Percentiles rank a stretch among this genome's conserved stretches.
Conservation (phyloP, 2,113 vertebrate genomes). For the Plecotus auritus region DNA sequence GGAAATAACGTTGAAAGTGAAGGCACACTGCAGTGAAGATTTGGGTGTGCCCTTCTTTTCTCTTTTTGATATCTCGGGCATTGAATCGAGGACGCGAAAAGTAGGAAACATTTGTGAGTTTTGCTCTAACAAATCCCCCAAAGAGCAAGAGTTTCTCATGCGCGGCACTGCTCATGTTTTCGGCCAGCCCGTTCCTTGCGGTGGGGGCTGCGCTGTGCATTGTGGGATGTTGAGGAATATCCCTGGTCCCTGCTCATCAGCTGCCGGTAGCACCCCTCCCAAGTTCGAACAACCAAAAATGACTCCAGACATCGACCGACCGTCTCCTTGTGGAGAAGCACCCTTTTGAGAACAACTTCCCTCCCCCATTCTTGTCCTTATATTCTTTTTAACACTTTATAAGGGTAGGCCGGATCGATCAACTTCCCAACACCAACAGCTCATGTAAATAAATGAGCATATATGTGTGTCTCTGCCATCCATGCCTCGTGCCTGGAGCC, state of each 20-base stretch:
- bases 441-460: background rate
- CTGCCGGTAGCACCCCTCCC: background rate
- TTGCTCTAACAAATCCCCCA: slow-evolving; percentile 35
- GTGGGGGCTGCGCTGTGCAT: background rate
- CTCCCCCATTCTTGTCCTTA: slow-evolving; percentile 34
- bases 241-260: background rate
- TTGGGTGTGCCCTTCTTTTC: slow-evolving; percentile 67
- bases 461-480: slow-evolving; percentile 13
- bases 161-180: background rate
- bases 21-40: slow-evolving; percentile 61
- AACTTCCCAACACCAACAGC: slow-evolving; percentile 41
- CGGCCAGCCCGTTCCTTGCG: background rate
- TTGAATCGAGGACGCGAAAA: slow-evolving; percentile 70
- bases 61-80: slow-evolving; percentile 48
- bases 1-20: slow-evolving; percentile 56
- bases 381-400: slow-evolving; percentile 43
- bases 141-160: background rate
- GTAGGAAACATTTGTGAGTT: slow-evolving; percentile 55
- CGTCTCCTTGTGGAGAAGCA: background rate
- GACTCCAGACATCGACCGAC: background rate
- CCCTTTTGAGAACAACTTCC: background rate
- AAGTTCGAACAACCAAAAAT: background rate
- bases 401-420: slow-evolving; percentile 60
- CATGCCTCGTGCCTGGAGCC: slow-evolving; percentile 23
- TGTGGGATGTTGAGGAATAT: background rate